Evolutionary conservation across 2,797 vertebrate species (phyloP).

Genomic region (Eupleurogrammus muticus): DNA sequence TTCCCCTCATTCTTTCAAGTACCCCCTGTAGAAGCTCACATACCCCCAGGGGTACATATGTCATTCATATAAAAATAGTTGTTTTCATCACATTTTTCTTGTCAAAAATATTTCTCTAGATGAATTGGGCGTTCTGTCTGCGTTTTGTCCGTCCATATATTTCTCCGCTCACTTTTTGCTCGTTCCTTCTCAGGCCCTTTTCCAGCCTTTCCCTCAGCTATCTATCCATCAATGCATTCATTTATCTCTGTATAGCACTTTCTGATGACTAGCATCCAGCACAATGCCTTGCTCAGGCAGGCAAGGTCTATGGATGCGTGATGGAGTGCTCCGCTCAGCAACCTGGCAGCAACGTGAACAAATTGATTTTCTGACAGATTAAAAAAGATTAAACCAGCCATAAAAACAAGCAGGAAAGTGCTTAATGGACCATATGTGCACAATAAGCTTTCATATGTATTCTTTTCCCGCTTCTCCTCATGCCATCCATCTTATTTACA

Average conservation of each 20-base stretch:
- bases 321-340: slow-evolving; percentile 83
- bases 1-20: no score
- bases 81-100: slow-evolving; percentile 8
- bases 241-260: slow-evolving; percentile 70
- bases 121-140: slow-evolving; percentile 29
- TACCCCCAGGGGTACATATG: no score
- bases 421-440: slow-evolving; percentile 85
- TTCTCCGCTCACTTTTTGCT: slow-evolving; percentile 46
- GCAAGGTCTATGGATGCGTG: slow-evolving; percentile 78
- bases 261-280: slow-evolving; percentile 77
- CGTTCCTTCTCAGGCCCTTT: slow-evolving; percentile 44
- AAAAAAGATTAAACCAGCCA: slow-evolving; percentile 87
- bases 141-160: slow-evolving; percentile 32
- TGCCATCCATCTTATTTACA: slow-evolving; percentile 81
- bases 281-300: slow-evolving; percentile 70
- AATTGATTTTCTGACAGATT: slow-evolving; percentile 89
- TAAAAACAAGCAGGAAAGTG: slow-evolving; percentile 86
- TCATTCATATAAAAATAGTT: not conserved
- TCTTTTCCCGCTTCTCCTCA: slow-evolving; percentile 75
- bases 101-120: not conserved
- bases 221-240: slow-evolving; percentile 68
- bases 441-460: slow-evolving; percentile 84
- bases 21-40: no score
- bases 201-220: slow-evolving; percentile 38
- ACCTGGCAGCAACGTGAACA: slow-evolving; percentile 83